phyloP scores from a whole-genome alignment of 1,140 invertebrate genomes.

The Trialeurodes vaporariorum region DNA sequence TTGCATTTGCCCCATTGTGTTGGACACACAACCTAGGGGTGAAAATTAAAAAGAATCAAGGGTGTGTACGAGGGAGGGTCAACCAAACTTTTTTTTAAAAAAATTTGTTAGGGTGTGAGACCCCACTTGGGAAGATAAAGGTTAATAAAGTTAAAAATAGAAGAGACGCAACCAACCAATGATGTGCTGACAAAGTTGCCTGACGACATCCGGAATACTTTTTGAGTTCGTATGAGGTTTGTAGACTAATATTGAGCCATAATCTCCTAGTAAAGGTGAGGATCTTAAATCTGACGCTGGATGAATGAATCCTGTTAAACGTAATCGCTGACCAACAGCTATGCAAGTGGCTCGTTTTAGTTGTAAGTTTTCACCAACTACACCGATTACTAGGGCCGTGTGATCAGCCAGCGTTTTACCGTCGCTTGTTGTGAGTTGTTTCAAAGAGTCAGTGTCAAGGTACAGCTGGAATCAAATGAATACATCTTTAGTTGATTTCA shows the following conservation, averaged over 20 bases:
- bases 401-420: conserved; percentile 63
- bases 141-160: no score
- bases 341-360: conserved; percentile 61
- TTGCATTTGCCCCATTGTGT: no score
- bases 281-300: conserved; percentile 42
- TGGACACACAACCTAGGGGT: no score
- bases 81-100: no score
- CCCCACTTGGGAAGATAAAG: no score
- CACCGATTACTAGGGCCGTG: conserved; percentile 68
- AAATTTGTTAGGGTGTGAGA: no score
- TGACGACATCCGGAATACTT: no score
- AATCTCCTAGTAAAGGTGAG: conserved; percentile 62
- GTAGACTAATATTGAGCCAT: conserved; percentile 64
- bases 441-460: conserved; percentile 53
- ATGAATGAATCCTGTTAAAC: conserved; percentile 57
- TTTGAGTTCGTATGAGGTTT: conserved; percentile 29
- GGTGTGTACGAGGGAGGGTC: no score
- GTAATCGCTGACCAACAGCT: conserved; percentile 43
- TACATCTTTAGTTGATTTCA: no score
- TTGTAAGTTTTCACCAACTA: conserved; percentile 75
- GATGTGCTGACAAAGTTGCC: no score
- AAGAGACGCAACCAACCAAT: no score
- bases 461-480: conserved; percentile 43
- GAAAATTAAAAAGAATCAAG: no score
- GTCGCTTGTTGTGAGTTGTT: conserved; percentile 43